phyloP scores from a whole-genome alignment of 2,113 vertebrate species.

The Lota lota region DNA sequence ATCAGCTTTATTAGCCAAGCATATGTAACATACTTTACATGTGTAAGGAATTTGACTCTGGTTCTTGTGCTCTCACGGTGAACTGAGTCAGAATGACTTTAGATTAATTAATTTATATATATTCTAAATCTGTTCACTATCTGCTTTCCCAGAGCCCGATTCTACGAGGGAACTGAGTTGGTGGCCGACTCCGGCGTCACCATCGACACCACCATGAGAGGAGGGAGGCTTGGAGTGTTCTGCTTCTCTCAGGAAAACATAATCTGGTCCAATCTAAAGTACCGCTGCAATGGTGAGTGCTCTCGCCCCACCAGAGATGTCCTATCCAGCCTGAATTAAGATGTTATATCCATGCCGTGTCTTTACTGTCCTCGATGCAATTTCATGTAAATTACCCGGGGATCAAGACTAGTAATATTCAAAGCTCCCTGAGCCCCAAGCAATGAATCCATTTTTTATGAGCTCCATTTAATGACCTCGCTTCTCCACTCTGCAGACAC shows the following conservation, averaged over 20 bases:
- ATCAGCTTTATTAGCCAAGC: too few relatives aligned
- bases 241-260: constrained; percentile 99
- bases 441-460: neutral
- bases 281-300: constrained; percentile 92
- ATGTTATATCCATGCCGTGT: neutral
- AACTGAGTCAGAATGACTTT: too few relatives aligned
- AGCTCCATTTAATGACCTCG: neutral
- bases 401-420: neutral
- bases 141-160: constrained; percentile 78
- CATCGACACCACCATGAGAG: constrained; percentile 97
- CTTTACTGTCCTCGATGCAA: neutral
- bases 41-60: too few relatives aligned
- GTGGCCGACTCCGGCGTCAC: constrained; percentile 97
- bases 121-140: too few relatives aligned
- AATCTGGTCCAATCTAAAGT: constrained; percentile 98
- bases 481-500: constrained; percentile 62
- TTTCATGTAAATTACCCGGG: neutral
- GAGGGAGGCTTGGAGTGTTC: constrained; percentile 95
- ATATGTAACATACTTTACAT: too few relatives aligned
- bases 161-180: constrained; percentile 92
- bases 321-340: too few relatives aligned
- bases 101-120: too few relatives aligned
- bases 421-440: neutral
- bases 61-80: too few relatives aligned
- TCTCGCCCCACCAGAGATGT: neutral